A percentile compares a stretch with the other conserved stretches of the same genome.
Evolutionary conservation across 2,113 vertebrate species (phyloP).

Genomic region (Hypanus sabinus): DNA sequence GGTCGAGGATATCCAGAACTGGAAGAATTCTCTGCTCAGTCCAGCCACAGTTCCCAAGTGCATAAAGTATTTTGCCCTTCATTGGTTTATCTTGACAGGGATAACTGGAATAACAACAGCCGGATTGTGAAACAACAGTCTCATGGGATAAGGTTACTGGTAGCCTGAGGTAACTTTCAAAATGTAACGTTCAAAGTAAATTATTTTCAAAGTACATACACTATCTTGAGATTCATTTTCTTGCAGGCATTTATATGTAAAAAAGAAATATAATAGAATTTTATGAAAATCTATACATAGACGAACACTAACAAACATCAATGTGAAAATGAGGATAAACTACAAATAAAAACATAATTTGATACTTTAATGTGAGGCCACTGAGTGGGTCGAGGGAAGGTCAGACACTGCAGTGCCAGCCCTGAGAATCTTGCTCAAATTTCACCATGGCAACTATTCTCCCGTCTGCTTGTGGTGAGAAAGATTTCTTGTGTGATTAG

Average conservation of each 20-base stretch:
- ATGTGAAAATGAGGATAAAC: too few relatives aligned
- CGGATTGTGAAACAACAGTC: not conserved
- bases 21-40: not conserved
- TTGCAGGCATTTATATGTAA: too few relatives aligned
- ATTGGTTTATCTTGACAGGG: not conserved
- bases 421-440: too few relatives aligned
- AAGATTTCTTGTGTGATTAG: not conserved
- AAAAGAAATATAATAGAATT: too few relatives aligned
- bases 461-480: not conserved
- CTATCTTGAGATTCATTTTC: too few relatives aligned
- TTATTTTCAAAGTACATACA: too few relatives aligned
- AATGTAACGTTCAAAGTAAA: too few relatives aligned
- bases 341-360: too few relatives aligned
- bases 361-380: not conserved
- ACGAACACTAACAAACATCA: too few relatives aligned
- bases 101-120: not conserved
- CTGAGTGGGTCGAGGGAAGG: not conserved
- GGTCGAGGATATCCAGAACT: not conserved
- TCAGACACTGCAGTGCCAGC: not conserved
- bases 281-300: too few relatives aligned
- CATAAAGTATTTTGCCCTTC: not conserved
- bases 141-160: not conserved
- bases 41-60: not conserved
- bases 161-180: not conserved
- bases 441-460: not conserved